phyloP scores from a whole-genome alignment of 2,888 invertebrate species.

The Sphaerophoria rueppellii region DNA sequence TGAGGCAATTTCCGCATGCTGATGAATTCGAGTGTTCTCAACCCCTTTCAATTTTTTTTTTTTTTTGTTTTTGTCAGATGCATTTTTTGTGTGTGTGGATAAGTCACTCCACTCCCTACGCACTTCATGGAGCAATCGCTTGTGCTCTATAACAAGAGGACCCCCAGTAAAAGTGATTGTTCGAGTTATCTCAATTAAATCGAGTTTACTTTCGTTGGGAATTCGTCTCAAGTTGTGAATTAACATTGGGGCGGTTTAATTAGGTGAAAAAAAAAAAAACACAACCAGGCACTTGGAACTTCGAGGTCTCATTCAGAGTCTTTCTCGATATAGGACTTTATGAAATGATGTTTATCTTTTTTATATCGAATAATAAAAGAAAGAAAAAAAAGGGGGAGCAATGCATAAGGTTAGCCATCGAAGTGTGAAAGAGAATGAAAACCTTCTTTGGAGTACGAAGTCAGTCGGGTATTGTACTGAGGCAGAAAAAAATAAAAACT shows the following conservation, averaged over 20 bases:
- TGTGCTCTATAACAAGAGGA: constrained; percentile 44
- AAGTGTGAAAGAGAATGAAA: constrained; percentile 40
- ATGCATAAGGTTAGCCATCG: constrained; percentile 42
- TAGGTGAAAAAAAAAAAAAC: constrained; percentile 54
- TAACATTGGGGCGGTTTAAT: constrained; percentile 64
- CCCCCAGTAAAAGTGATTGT: constrained; percentile 39
- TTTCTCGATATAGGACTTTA: neutral
- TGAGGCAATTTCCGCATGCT: constrained; percentile 10
- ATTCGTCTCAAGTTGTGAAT: constrained; percentile 62
- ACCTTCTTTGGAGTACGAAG: constrained; percentile 30
- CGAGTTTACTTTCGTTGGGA: constrained; percentile 59
- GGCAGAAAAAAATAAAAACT: neutral
- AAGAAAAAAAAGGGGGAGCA: constrained; percentile 1
- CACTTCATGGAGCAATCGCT: constrained; percentile 41
- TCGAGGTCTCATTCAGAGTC: neutral
- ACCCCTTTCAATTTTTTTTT: neutral
- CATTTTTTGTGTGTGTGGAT: constrained; percentile 10
- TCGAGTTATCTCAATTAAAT: constrained; percentile 48
- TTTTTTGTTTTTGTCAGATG: neutral
- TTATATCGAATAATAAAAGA: neutral
- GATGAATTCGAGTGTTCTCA: constrained; percentile 4
- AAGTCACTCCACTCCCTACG: neutral
- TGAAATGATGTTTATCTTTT: constrained; percentile 18
- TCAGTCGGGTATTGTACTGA: constrained; percentile 23
- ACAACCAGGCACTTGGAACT: constrained; percentile 30